phyloP scores from a whole-genome alignment of 2,888 invertebrate species.

The Melinaea menophilus region DNA sequence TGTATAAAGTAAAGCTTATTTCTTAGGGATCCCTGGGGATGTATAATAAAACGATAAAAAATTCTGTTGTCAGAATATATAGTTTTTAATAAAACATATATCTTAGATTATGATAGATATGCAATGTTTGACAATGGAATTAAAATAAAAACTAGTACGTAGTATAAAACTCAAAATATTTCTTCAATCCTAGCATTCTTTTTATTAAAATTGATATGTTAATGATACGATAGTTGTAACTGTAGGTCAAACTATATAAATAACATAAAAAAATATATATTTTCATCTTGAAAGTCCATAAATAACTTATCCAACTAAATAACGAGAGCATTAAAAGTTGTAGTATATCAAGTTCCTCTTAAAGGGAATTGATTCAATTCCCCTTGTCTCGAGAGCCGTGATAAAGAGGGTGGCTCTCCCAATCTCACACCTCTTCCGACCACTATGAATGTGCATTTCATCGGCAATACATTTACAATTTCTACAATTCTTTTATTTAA shows the following conservation, averaged over 20 bases:
- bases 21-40: conserved; percentile 2
- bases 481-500: not conserved
- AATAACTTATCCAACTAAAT: conserved; percentile 1
- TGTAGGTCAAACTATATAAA: too few species aligned
- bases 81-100: not conserved
- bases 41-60: conserved; percentile 1
- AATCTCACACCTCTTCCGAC: conserved; percentile 17
- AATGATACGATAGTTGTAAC: too few species aligned
- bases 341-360: conserved; percentile 6
- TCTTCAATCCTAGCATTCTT: too few species aligned
- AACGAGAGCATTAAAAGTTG: conserved; percentile 1
- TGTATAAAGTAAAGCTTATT: conserved; percentile 1
- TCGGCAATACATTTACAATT: conserved; percentile 5
- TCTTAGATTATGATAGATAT: too few species aligned
- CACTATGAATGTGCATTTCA: conserved; percentile 9
- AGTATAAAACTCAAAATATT: too few species aligned
- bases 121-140: too few species aligned
- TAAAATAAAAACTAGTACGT: too few species aligned
- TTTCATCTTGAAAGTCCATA: not conserved
- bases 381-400: conserved; percentile 41
- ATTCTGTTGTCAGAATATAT: not conserved
- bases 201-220: too few species aligned
- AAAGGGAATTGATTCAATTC: conserved; percentile 72
- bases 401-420: conserved; percentile 33
- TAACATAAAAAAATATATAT: not conserved